A percentile compares a stretch with the other conserved stretches of the same genome.
Evolutionary conservation across 2,888 invertebrate species (phyloP).

Genomic region (Lutraria lutraria): DNA sequence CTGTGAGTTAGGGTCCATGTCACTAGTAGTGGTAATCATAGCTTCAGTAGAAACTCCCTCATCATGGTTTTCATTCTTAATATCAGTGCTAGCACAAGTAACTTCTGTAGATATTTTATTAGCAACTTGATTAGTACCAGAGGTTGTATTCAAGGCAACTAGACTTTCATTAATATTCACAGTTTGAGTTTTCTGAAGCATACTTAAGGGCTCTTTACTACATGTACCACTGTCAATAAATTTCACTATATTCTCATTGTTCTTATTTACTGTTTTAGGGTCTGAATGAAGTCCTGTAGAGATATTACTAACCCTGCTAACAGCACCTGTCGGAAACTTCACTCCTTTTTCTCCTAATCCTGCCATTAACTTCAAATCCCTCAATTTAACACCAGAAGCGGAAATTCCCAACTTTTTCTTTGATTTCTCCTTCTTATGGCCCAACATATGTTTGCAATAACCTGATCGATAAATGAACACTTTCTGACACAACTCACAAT

Average conservation of each 20-base stretch:
- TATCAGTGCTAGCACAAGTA: background rate
- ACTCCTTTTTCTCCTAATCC: background rate
- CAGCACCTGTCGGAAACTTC: background rate
- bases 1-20: background rate
- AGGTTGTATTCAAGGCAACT: background rate
- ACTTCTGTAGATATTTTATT: background rate
- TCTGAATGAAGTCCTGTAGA: background rate
- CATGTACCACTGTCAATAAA: background rate
- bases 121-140: background rate
- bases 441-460: constrained; percentile 27
- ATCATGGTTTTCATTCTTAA: background rate
- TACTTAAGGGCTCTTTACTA: background rate
- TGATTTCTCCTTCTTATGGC: constrained; percentile 25
- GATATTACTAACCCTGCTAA: background rate
- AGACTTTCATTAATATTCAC: background rate
- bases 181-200: background rate
- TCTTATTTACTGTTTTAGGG: background rate
- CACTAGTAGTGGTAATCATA: background rate
- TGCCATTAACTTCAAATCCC: background rate
- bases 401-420: background rate
- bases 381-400: background rate
- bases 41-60: background rate
- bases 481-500: constrained; percentile 36
- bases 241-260: background rate
- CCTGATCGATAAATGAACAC: constrained; percentile 36